Conservation (phyloP, 2,797 vertebrate species). For the Sciaenops ocellatus region DNA sequence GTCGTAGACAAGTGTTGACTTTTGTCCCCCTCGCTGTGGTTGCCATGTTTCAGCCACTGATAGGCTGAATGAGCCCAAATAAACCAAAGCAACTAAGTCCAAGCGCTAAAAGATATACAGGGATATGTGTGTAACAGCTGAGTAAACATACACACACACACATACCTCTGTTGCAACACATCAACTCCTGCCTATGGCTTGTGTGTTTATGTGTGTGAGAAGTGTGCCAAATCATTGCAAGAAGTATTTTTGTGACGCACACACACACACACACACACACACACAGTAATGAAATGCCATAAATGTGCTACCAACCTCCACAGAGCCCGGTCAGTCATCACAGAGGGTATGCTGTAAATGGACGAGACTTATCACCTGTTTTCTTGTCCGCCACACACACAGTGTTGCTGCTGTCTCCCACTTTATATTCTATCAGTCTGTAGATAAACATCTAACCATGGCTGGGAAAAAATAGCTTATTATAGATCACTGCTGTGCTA, state of each 20-base stretch:
- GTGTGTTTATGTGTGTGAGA: slow-evolving; percentile 26
- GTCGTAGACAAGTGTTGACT: neutral
- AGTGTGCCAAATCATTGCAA: slow-evolving; percentile 13
- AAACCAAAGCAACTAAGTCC: neutral
- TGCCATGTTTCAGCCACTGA: neutral
- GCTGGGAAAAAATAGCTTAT: slow-evolving; percentile 27
- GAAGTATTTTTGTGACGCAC: slow-evolving; percentile 39
- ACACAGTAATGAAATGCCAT: slow-evolving; percentile 30
- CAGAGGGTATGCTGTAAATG: slow-evolving; percentile 53
- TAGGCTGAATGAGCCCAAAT: neutral
- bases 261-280: slow-evolving; percentile 19
- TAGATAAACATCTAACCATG: slow-evolving; percentile 6
- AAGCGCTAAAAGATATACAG: slow-evolving; percentile 26
- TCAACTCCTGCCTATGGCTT: slow-evolving; percentile 26
- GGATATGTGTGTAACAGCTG: slow-evolving; percentile 49
- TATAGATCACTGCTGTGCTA: slow-evolving; percentile 25
- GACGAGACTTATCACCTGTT: slow-evolving; percentile 67
- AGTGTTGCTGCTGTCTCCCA: neutral
- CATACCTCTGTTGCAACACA: slow-evolving; percentile 39
- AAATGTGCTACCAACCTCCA: slow-evolving; percentile 41
- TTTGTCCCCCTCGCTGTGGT: neutral
- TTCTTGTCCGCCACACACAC: slow-evolving; percentile 13
- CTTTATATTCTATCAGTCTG: slow-evolving; percentile 9
- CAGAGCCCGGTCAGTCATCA: slow-evolving; percentile 46
- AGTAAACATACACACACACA: slow-evolving; percentile 42